Conservation (phyloP, 2,113 vertebrate genomes). For the Amazona vittata region DNA sequence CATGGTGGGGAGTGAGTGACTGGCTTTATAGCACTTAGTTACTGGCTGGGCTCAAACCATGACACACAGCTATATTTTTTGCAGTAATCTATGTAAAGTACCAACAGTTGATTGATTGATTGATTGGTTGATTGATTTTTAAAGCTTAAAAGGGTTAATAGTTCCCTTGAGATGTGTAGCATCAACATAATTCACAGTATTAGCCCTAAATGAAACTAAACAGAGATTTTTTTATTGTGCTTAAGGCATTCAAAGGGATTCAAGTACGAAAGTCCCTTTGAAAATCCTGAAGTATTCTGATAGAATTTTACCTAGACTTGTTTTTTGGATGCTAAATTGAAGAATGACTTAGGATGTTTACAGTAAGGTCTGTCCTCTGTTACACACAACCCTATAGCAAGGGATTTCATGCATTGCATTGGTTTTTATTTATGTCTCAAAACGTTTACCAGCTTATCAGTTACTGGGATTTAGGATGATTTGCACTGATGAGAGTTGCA, state of each 20-base stretch:
- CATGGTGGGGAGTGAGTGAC: too few species aligned
- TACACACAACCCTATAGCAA: background rate
- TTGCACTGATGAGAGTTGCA: background rate
- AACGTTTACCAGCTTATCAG: background rate
- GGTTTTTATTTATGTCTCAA: background rate
- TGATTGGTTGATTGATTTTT: background rate
- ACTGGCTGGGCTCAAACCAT: too few species aligned
- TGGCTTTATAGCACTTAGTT: too few species aligned
- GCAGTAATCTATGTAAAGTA: background rate
- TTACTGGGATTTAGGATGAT: background rate
- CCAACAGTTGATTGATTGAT: background rate
- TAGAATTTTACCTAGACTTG: background rate
- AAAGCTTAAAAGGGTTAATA: background rate
- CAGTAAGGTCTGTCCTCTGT: background rate
- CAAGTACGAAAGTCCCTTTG: background rate
- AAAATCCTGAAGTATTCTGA: background rate
- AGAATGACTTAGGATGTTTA: background rate
- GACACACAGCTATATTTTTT: background rate
- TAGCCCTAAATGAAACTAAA: background rate
- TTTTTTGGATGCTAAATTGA: background rate
- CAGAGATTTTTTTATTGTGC: background rate
- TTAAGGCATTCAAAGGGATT: background rate
- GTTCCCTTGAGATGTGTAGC: background rate
- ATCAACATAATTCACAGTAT: background rate
- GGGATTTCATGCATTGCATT: background rate